These are phyloP conservation scores for Scrobipalpa costella DNA, from an alignment of 2,888 invertebrate genomes.

Conservation along the genomic window DNA sequence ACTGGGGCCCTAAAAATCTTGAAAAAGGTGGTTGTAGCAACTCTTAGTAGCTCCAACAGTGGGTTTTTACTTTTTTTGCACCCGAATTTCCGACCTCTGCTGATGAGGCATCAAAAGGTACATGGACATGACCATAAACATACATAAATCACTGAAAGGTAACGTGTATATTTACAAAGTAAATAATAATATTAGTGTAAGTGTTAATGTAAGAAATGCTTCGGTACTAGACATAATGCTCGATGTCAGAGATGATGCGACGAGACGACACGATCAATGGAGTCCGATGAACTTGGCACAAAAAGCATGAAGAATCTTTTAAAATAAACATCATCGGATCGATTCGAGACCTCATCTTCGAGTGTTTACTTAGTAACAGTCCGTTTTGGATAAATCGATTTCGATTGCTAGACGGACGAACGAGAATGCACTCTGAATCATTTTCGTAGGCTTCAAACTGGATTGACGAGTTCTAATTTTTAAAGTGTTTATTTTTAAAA, in stretches of 20 bases:
- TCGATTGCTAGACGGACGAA: slow-evolving; percentile 43
- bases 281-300: slow-evolving; percentile 63
- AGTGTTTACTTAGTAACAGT: slow-evolving; percentile 79
- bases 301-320: slow-evolving; percentile 69
- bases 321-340: slow-evolving; percentile 73
- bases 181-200: slow-evolving; percentile 53
- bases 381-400: slow-evolving; percentile 73
- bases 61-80: too few species aligned
- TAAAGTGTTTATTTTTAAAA: slow-evolving; percentile 39
- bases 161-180: slow-evolving; percentile 33
- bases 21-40: too few species aligned
- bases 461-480: slow-evolving; percentile 12
- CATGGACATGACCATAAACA: slow-evolving; percentile 36
- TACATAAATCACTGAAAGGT: slow-evolving; percentile 36
- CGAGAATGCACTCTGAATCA: slow-evolving; percentile 42
- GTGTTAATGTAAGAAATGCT: slow-evolving; percentile 48
- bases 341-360: slow-evolving; percentile 67
- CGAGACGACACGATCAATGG: slow-evolving; percentile 57
- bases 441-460: slow-evolving; percentile 34
- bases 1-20: too few species aligned
- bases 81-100: too few species aligned
- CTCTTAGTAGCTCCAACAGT: too few species aligned
- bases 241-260: slow-evolving; percentile 53
- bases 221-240: slow-evolving; percentile 57
- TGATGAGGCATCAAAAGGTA: slow-evolving; percentile 19